A percentile compares a stretch with the other conserved stretches of the same genome.
phyloP scores from a whole-genome alignment of 2,797 vertebrate genomes.

The Oceanodroma leucorhoa region DNA sequence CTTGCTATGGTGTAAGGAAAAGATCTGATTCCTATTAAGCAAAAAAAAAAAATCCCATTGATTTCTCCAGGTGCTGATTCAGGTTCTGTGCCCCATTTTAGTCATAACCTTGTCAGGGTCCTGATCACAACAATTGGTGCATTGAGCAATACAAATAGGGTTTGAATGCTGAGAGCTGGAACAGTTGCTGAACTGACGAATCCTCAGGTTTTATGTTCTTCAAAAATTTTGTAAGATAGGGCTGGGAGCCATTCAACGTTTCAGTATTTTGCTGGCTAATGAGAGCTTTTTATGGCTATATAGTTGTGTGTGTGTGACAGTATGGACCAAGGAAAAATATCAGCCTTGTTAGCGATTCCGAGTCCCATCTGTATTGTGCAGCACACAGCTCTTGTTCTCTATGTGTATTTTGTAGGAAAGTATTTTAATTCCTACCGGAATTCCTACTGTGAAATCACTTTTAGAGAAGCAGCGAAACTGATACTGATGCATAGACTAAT shows the following conservation, averaged over 20 bases:
- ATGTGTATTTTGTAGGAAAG: not conserved
- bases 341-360: not conserved
- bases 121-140: not conserved
- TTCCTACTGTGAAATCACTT: slow-evolving; percentile 31
- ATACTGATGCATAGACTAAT: not conserved
- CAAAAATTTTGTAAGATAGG: not conserved
- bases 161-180: not conserved
- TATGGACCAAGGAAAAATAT: not conserved
- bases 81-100: not conserved
- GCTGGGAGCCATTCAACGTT: not conserved
- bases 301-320: not conserved
- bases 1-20: not conserved
- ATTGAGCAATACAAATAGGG: not conserved
- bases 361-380: not conserved
- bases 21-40: not conserved
- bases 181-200: not conserved
- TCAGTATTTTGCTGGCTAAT: not conserved
- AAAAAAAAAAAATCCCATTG: not conserved
- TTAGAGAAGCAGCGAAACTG: not conserved
- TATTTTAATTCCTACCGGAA: slow-evolving; percentile 42
- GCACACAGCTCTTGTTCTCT: not conserved
- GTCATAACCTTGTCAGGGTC: not conserved
- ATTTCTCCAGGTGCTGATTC: not conserved
- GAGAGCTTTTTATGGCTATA: not conserved
- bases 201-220: not conserved